Evolutionary conservation across 2,113 vertebrate genomes (phyloP), one percentile per base, ranked within the genome.

Genomic region (Sterrhoptilus dennistouni): DNA sequence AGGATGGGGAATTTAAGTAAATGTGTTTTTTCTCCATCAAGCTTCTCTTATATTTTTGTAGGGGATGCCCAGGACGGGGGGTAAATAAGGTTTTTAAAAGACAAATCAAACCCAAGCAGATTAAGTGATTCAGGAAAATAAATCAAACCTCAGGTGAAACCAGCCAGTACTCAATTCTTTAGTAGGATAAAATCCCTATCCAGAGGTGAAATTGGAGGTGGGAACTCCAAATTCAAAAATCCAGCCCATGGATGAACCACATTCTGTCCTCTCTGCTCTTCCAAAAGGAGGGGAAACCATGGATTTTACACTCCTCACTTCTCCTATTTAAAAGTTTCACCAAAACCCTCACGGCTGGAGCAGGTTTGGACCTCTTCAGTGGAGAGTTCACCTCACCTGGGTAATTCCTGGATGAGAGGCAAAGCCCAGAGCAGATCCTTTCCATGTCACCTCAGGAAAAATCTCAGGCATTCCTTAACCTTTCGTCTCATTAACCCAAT

Each of bases 251-350:
- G 29, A 45, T 0, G 0, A 75, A 38, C 16, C 24, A 14, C 42
- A 10, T 24, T 68, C 57, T 20, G 4, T 38, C 7, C 11, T 4
- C 18, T 19, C 36, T 6, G 6, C 61, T 31, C 12, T 64, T 25
- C 31, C 0, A 3, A 44, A 82, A 31, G 20, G 25, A 29, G 11
- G 1, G 2, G 0, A 50, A 86, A 27, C 0, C 3, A 36, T 0
- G 2, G 14, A 11, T 21, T 14, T 6, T 0, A 1, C 16, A 7
- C 4, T 2, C 7, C 11, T 6, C 3, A 6, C 20, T 52, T 36
- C 28, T 63, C 8, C n/a, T 18, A 11, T 28, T 36, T 15, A 54
- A 33, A 52, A 8, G 4, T 17, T 54, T n/a, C 63, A 35, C 9
- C 63, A 59, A 56, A 83, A 8, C 9, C 33, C 27, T 18, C 29